Evolutionary conservation across 2,888 invertebrate genomes (phyloP).

Genomic region (Campoletis raptor): DNA sequence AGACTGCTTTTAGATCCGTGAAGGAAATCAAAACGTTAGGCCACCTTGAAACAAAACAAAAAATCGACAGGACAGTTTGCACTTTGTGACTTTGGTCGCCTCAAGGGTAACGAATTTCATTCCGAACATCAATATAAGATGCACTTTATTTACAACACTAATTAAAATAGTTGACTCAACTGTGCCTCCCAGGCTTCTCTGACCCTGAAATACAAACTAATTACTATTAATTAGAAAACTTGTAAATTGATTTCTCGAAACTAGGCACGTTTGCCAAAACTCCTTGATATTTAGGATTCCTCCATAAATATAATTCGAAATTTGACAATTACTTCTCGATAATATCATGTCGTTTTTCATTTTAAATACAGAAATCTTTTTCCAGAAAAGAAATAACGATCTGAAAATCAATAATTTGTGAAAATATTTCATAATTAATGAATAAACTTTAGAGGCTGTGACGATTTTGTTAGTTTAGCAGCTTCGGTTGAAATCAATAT

Average conservation of each 20-base stretch:
- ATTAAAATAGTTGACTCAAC: neutral
- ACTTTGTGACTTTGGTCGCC: neutral
- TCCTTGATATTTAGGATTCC: neutral
- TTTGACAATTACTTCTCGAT: no score
- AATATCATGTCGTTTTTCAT: no score
- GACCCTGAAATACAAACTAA: neutral
- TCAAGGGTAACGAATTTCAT: neutral
- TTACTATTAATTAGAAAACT: constrained; percentile 10
- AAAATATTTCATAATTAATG: no score
- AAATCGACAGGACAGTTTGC: neutral
- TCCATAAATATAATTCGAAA: neutral
- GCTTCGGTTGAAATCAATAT: no score
- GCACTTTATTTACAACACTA: neutral
- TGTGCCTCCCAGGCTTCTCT: neutral
- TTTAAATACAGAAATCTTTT: neutral
- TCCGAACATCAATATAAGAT: neutral
- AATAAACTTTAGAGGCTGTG: no score
- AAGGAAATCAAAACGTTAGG: neutral
- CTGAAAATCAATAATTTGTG: no score
- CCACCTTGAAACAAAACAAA: no score
- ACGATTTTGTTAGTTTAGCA: no score
- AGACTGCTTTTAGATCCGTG: neutral
- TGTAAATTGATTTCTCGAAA: neutral
- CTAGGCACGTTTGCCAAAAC: neutral
- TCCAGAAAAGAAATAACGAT: no score